A percentile compares a stretch with the other conserved stretches of the same genome.
Evolutionary conservation across 1,140 invertebrate species (phyloP).

Genomic region (Acarapis woodi): DNA sequence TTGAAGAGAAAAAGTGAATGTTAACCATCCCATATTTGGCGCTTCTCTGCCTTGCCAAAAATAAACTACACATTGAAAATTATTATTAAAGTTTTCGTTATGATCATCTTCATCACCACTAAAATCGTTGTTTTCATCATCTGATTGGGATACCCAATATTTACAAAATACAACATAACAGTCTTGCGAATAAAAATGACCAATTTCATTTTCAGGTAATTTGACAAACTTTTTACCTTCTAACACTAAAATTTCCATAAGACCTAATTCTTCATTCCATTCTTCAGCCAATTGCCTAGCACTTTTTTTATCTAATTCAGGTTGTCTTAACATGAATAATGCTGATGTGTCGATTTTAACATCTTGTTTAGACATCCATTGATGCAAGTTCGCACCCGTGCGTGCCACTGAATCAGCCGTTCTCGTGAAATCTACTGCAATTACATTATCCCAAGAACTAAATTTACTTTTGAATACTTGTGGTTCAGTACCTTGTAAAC

Average conservation of each 20-base stretch:
- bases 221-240: conserved; percentile 89
- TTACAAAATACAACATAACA: conserved; percentile 94
- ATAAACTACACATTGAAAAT: conserved; percentile 87
- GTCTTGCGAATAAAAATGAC: conserved; percentile 67
- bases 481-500: conserved; percentile 28
- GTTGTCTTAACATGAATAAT: conserved; percentile 76
- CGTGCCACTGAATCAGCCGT: conserved; percentile 86
- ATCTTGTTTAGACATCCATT: conserved; percentile 68
- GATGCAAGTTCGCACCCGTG: conserved; percentile 77
- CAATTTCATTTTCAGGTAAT: conserved; percentile 63
- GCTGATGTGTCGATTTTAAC: conserved; percentile 72
- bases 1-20: conserved; percentile 88
- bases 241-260: conserved; percentile 91
- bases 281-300: conserved; percentile 61
- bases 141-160: conserved; percentile 50
- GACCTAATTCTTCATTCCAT: conserved; percentile 83
- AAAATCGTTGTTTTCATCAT: conserved; percentile 14
- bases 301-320: conserved; percentile 49
- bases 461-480: conserved; percentile 95
- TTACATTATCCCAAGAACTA: conserved; percentile 90
- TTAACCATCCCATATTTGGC: conserved; percentile 96
- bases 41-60: conserved; percentile 97
- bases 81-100: conserved; percentile 37
- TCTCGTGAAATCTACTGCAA: conserved; percentile 92
- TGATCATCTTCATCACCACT: conserved; percentile 19